A percentile compares a stretch with the other conserved stretches of the same genome.
Conservation (phyloP, 2,113 vertebrate genomes). For the Daubentonia madagascariensis region DNA sequence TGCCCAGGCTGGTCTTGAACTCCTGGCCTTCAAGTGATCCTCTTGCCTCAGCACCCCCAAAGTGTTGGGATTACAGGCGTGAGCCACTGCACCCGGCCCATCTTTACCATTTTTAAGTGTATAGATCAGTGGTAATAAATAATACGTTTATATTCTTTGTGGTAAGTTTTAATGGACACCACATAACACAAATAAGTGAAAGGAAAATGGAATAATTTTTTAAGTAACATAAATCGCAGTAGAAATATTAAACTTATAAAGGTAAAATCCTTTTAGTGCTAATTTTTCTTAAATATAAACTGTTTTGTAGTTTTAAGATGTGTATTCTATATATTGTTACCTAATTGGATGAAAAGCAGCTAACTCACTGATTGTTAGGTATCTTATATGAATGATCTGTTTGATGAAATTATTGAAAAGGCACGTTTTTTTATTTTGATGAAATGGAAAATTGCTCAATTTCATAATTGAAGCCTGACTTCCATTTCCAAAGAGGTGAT, state of each 20-base stretch:
- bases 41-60: too few relatives aligned
- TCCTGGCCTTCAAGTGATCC: too few relatives aligned
- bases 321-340: slow-evolving; percentile 22
- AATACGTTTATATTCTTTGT: not conserved
- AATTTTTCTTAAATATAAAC: slow-evolving; percentile 73
- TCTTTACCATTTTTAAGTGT: too few relatives aligned
- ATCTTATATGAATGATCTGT: not conserved
- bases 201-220: slow-evolving; percentile 71
- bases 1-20: too few relatives aligned
- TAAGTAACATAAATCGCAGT: slow-evolving; percentile 67
- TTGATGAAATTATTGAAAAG: not conserved
- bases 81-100: too few relatives aligned
- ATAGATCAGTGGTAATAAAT: too few relatives aligned
- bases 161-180: slow-evolving; percentile 64
- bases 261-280: slow-evolving; percentile 71
- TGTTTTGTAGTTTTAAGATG: slow-evolving; percentile 33
- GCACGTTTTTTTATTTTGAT: not conserved
- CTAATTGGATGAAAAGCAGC: slow-evolving; percentile 68
- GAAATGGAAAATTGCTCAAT: not conserved
- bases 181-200: slow-evolving; percentile 61
- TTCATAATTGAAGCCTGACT: not conserved
- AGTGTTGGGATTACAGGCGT: too few relatives aligned
- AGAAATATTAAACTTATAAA: slow-evolving; percentile 75
- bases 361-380: slow-evolving; percentile 33
- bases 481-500: not conserved